Percentiles rank a stretch among this genome's conserved stretches.
Conservation (phyloP, 2,113 vertebrate genomes). For the Notothenia rossii region DNA sequence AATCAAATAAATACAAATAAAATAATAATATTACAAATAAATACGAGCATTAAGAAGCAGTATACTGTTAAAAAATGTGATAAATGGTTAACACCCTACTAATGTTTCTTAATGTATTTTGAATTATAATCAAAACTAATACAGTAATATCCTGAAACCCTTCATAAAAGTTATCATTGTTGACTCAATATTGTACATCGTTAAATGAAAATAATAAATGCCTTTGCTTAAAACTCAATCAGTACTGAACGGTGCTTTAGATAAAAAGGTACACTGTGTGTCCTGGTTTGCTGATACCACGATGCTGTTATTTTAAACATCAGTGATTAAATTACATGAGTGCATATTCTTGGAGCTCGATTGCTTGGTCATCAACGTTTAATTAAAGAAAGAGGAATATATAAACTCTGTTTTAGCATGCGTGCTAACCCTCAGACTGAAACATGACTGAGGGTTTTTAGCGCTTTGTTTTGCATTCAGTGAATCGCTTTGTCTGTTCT, state of each 20-base stretch:
- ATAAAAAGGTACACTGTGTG: background rate
- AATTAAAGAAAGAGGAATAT: background rate
- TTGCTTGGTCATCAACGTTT: background rate
- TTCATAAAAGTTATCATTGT: background rate
- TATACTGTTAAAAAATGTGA: no score
- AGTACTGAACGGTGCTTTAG: background rate
- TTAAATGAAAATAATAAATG: background rate
- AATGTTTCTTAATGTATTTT: slow-evolving; percentile 4
- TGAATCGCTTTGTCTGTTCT: background rate
- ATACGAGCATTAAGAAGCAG: no score
- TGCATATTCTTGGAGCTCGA: background rate
- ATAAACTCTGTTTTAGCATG: background rate
- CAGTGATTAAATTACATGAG: background rate
- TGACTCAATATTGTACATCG: background rate
- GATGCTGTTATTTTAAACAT: slow-evolving; percentile 1
- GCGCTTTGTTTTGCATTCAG: slow-evolving; percentile 11
- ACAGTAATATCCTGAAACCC: background rate
- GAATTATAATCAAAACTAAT: no score
- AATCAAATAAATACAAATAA: no score
- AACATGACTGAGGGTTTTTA: background rate
- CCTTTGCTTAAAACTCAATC: no score
- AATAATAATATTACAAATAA: no score
- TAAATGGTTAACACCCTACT: background rate
- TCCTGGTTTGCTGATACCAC: background rate
- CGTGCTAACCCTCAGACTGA: background rate